These are phyloP conservation scores for Pomacea maculata DNA, from an alignment of 1,140 invertebrate genomes.

Conservation along the genomic window DNA sequence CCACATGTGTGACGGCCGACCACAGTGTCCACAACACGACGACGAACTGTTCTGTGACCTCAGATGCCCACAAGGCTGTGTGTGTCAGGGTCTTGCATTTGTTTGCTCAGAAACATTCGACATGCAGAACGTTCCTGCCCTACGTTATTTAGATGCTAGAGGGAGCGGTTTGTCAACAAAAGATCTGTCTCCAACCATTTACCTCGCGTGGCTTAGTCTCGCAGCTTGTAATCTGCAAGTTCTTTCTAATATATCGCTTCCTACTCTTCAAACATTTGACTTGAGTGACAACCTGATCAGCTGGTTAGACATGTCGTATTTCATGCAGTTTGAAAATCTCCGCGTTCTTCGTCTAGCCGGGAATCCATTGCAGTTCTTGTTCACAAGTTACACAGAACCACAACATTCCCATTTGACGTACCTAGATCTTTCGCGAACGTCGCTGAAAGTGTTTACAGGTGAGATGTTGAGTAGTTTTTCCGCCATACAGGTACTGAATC, in stretches of 20 bases:
- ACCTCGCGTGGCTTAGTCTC: slow-evolving; percentile 8
- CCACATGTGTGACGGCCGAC: slow-evolving; percentile 13
- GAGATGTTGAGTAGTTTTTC: no score
- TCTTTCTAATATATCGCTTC: background rate
- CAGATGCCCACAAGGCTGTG: slow-evolving; percentile 33
- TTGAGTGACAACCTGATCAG: background rate
- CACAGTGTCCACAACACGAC: slow-evolving; percentile 27
- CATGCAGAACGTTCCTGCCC: background rate
- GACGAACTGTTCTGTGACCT: slow-evolving; percentile 28
- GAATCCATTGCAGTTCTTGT: no score
- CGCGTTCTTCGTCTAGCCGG: no score
- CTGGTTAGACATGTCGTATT: no score
- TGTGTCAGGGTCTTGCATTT: slow-evolving; percentile 14
- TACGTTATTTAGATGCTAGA: slow-evolving; percentile 2
- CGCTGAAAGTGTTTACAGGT: no score
- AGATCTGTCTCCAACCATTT: background rate
- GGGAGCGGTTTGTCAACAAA: background rate
- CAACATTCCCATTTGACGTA: no score
- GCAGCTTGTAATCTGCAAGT: background rate
- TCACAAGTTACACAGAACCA: no score
- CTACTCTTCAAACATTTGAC: slow-evolving; percentile 2
- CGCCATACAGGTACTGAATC: no score
- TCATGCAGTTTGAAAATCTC: no score
- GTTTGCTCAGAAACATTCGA: background rate
- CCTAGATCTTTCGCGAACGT: no score